Base-by-base conservation (phyloP, 2,888 invertebrate genomes). In the Hetaerina titia region DNA sequence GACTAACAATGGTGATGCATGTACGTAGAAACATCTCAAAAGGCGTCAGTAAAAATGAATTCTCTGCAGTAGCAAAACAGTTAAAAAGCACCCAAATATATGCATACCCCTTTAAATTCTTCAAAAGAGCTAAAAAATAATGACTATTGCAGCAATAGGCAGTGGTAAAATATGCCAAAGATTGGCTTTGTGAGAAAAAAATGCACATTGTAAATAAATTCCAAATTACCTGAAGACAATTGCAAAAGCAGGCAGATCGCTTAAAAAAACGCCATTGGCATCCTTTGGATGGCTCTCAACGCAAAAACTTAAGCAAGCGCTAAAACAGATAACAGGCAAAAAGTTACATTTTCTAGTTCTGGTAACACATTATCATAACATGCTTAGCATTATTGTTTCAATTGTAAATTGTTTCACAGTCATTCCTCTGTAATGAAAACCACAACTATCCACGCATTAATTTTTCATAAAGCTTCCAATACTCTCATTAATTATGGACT, bases 21-120 rank as follows among this genome's bases (percentile, higher is more conserved):
- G 25, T 22, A 31, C 31, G 81, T 81, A 81, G 81, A 81, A 81
- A 31, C 4, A 81, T 81, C 81, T 81, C 81, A 25, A 81, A 81
- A 81, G 81, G 31, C 81, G 11, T 81, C 22, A 22, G 31, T 31
- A 81, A 81, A 81, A 81, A 81, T 25, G 81, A 81, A 22, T 81
- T 31, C 15, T 81, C n/a, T 81, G 81, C 81, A 81, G 81, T 81
- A 81, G 81, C 81, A 81, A 81, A 81, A 81, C 31, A 81, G 81
- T 81, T 5, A 81, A 31, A 81, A 81, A 81, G 81, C n/a, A 9
- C 74, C 11, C 15, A 31, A 81, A 81, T 81, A 25, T 45, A 81
- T 81, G 81, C 15, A 13, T 1, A 31, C 81, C 15, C 31, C 31
- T 81, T n/a, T 11, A 31, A 81, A 45, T 4, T 45, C 74, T 81